A percentile compares a stretch with the other conserved stretches of the same genome.
Evolutionary conservation across 1,140 invertebrate genomes (phyloP).

Genomic region (Bombus polaris): DNA sequence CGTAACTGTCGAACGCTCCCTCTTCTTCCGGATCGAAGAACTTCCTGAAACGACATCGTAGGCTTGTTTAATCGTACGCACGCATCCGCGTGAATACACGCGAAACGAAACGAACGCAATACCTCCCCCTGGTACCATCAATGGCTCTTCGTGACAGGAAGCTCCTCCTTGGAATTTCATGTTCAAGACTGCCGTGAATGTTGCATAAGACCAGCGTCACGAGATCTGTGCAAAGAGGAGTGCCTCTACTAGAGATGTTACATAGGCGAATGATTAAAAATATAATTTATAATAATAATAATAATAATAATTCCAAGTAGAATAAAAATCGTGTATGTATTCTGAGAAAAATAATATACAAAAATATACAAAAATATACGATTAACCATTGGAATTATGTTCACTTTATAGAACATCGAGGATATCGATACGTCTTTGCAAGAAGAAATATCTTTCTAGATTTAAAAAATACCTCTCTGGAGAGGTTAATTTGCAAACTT

Average conservation of each 20-base stretch:
- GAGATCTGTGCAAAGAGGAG: constrained; percentile 64
- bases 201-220: constrained; percentile 75
- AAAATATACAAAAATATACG: no score
- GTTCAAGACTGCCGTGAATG: constrained; percentile 71
- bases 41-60: constrained; percentile 69
- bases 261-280: neutral
- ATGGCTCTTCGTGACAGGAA: constrained; percentile 78
- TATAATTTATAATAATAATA: no score
- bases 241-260: neutral
- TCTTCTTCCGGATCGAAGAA: constrained; percentile 78
- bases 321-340: no score
- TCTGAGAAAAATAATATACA: no score
- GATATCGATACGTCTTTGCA: no score
- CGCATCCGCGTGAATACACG: constrained; percentile 1
- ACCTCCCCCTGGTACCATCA: constrained; percentile 81
- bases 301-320: no score
- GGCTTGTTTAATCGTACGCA: neutral
- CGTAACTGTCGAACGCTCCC: constrained; percentile 77
- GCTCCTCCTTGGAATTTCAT: constrained; percentile 73
- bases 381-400: no score
- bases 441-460: no score
- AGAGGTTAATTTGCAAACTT: no score
- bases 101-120: constrained; percentile 12
- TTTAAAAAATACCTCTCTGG: no score
- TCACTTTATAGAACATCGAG: no score